These are phyloP conservation scores for Metellina segmentata DNA, from an alignment of 2,888 invertebrate species.

Conservation along the genomic window DNA sequence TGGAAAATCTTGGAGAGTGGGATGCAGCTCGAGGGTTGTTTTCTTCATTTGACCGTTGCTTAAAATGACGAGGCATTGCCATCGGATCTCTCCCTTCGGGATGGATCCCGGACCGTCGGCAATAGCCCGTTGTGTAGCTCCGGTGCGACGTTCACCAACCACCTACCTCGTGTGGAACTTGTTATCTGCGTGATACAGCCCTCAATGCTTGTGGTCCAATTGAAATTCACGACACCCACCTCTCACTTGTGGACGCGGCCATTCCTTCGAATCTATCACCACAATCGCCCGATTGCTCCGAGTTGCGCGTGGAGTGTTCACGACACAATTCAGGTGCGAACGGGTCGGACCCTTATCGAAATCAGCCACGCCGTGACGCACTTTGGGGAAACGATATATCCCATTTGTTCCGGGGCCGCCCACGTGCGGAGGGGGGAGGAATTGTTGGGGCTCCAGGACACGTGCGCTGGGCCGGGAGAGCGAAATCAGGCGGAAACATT, in stretches of 20 bases:
- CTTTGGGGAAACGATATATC: conserved; percentile 54
- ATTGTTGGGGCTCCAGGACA: conserved; percentile 17
- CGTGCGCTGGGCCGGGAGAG: conserved; percentile 53
- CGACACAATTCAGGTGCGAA: conserved; percentile 28
- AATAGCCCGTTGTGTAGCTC: too few species aligned
- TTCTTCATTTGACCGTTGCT: too few species aligned
- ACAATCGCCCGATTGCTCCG: neutral
- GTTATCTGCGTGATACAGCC: too few species aligned
- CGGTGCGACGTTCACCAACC: too few species aligned
- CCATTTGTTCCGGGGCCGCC: conserved; percentile 64
- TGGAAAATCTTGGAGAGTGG: too few species aligned
- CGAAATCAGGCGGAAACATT: conserved; percentile 64
- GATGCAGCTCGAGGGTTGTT: too few species aligned
- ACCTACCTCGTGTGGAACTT: too few species aligned
- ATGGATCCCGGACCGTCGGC: too few species aligned
- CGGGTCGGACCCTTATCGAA: conserved; percentile 55
- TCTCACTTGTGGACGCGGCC: neutral
- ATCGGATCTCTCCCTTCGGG: too few species aligned
- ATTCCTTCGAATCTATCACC: too few species aligned
- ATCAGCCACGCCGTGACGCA: conserved; percentile 65
- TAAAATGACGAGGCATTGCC: too few species aligned
- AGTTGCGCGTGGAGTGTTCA: neutral
- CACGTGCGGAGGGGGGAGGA: conserved; percentile 21
- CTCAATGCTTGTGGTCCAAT: too few species aligned
- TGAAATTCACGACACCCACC: neutral